Conservation (phyloP, 2,113 vertebrate genomes). For the Ornithorhynchus anatinus region DNA sequence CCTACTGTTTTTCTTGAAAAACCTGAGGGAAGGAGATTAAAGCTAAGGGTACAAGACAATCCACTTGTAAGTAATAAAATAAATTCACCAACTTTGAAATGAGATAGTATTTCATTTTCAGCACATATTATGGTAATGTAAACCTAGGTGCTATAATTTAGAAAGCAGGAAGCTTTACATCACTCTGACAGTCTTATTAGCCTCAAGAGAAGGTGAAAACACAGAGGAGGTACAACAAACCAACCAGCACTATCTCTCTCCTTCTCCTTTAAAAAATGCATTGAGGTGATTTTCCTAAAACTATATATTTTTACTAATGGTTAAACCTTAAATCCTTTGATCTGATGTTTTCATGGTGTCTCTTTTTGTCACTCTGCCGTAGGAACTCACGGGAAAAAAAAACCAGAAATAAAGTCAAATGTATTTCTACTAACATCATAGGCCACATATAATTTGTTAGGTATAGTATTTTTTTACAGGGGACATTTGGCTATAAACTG, state of each 20-base stretch:
- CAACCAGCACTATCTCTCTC: conserved; percentile 3
- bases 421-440: too few species aligned
- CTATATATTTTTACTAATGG: background rate
- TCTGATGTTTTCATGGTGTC: background rate
- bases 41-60: conserved; percentile 19
- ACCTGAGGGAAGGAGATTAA: background rate
- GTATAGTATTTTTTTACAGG: too few species aligned
- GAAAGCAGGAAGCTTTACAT: conserved; percentile 44
- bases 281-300: background rate
- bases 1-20: background rate
- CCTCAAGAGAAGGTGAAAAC: conserved; percentile 42
- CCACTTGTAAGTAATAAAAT: conserved; percentile 40
- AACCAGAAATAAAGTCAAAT: too few species aligned
- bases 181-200: conserved; percentile 51
- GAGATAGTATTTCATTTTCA: conserved; percentile 49
- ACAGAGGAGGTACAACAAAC: background rate
- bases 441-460: too few species aligned
- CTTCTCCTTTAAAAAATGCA: conserved; percentile 9
- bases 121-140: conserved; percentile 28
- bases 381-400: background rate
- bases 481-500: too few species aligned
- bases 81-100: conserved; percentile 36
- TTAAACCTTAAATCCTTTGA: background rate
- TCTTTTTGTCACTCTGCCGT: background rate
- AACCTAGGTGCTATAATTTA: conserved; percentile 52